A percentile compares a stretch with the other conserved stretches of the same genome.
Conservation (phyloP, 2,888 invertebrate genomes). For the Drosophila nr. fundita region DNA sequence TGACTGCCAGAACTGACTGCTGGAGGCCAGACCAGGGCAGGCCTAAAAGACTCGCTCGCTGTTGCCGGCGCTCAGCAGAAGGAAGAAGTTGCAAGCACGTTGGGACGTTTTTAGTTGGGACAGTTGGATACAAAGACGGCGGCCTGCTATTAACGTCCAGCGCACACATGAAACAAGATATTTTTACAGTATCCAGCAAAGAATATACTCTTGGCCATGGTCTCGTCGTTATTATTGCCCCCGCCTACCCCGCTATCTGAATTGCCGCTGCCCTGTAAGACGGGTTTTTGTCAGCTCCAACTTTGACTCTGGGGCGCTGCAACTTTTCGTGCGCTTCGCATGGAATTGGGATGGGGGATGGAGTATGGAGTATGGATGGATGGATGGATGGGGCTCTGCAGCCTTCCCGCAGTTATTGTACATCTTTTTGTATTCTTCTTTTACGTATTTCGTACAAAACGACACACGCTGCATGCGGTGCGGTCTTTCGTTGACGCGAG, state of each 20-base stretch:
- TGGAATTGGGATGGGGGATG: constrained; percentile 15
- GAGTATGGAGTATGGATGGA: constrained; percentile 7
- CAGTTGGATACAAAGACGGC: constrained; percentile 20
- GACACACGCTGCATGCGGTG: constrained; percentile 82
- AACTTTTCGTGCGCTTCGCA: constrained; percentile 43
- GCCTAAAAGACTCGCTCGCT: constrained; percentile 17
- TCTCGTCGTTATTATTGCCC: constrained; percentile 64
- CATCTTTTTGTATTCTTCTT: constrained; percentile 42
- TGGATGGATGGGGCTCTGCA: constrained; percentile 27
- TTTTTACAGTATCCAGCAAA: constrained; percentile 70
- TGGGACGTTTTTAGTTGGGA: constrained; percentile 35
- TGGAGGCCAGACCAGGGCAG: constrained; percentile 1
- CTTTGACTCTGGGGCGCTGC: constrained; percentile 67
- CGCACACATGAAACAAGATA: constrained; percentile 82
- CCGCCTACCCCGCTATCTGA: constrained; percentile 1
- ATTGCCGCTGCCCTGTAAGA: constrained; percentile 30
- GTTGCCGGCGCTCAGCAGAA: constrained; percentile 34
- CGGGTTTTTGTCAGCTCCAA: constrained; percentile 69
- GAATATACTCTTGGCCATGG: constrained; percentile 43
- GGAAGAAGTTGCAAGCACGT: constrained; percentile 36
- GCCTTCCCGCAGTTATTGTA: constrained; percentile 70
- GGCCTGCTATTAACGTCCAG: constrained; percentile 80
- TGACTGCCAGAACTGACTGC: constrained; percentile 63
- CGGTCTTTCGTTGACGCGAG: constrained; percentile 55
- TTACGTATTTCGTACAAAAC: constrained; percentile 62